A percentile compares a stretch with the other conserved stretches of the same genome.
Conservation (phyloP, 92 coral and sea anemone species). For the Porites evermanni region DNA sequence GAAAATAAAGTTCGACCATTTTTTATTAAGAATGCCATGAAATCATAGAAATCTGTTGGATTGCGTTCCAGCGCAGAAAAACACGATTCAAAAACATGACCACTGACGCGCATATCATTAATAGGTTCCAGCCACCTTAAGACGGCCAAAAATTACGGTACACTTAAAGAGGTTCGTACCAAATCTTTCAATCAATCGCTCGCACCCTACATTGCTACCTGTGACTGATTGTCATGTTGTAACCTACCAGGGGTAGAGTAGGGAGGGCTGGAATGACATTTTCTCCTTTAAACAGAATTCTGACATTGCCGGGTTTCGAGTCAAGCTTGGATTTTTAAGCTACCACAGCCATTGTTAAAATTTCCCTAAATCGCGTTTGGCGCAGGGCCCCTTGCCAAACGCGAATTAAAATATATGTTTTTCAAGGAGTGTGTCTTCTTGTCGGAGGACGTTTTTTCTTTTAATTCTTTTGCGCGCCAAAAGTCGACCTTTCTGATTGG, state of each 20-base stretch:
- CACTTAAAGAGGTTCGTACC: too few species aligned
- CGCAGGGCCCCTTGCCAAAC: slow-evolving; percentile 1
- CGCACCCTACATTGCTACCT: too few species aligned
- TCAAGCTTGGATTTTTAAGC: slow-evolving; percentile 7
- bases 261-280: slow-evolving; percentile 19
- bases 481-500: slow-evolving; percentile 35
- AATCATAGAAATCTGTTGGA: too few species aligned
- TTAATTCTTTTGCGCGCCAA: slow-evolving; percentile 23
- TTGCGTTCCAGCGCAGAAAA: too few species aligned
- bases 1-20: too few species aligned
- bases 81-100: too few species aligned
- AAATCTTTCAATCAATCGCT: too few species aligned
- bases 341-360: slow-evolving; percentile 22
- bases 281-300: slow-evolving; percentile 34
- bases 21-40: too few species aligned
- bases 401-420: slow-evolving; percentile 14
- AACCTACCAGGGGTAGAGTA: slow-evolving; percentile 34
- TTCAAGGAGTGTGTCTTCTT: slow-evolving; percentile 12
- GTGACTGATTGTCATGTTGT: too few species aligned
- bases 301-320: slow-evolving; percentile 11
- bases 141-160: too few species aligned
- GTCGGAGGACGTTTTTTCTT: neutral
- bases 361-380: slow-evolving; percentile 1
- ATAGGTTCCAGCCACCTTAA: too few species aligned
- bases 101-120: too few species aligned